phyloP scores from a whole-genome alignment of 2,797 vertebrate species.

The Taeniopygia guttata region DNA sequence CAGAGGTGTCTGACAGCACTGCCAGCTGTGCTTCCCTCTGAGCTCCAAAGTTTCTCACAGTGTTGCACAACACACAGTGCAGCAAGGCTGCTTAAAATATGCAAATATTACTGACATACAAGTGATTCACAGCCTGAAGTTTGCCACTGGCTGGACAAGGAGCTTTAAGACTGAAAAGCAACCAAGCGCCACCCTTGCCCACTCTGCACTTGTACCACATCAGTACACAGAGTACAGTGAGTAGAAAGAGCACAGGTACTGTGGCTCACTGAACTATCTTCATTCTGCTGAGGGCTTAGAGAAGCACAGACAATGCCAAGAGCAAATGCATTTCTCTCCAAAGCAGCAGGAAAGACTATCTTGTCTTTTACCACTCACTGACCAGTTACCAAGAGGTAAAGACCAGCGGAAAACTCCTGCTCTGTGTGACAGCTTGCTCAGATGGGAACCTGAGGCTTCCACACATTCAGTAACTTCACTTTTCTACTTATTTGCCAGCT shows the following conservation, averaged over 20 bases:
- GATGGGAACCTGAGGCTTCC: neutral
- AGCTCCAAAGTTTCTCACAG: neutral
- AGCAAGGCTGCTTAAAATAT: neutral
- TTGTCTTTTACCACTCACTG: neutral
- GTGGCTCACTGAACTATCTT: neutral
- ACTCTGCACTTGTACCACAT: neutral
- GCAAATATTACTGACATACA: neutral
- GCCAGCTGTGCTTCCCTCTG: neutral
- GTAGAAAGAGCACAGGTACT: rapidly evolving
- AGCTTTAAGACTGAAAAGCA: neutral
- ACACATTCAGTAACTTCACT: neutral
- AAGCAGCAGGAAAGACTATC: neutral
- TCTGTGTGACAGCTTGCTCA: neutral
- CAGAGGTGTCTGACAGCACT: neutral
- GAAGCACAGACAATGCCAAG: neutral
- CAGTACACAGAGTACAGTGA: neutral
- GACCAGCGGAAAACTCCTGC: too few relatives aligned
- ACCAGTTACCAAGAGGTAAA: neutral
- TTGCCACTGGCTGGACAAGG: neutral
- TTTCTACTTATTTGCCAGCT: neutral
- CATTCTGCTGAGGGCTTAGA: neutral
- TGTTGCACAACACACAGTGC: neutral
- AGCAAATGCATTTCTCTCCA: neutral
- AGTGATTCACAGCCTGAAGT: neutral
- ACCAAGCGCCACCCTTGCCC: neutral